A percentile compares a stretch with the other conserved stretches of the same genome.
Conservation (phyloP, 1,140 invertebrate species). For the Zaprionus lachaisei region DNA sequence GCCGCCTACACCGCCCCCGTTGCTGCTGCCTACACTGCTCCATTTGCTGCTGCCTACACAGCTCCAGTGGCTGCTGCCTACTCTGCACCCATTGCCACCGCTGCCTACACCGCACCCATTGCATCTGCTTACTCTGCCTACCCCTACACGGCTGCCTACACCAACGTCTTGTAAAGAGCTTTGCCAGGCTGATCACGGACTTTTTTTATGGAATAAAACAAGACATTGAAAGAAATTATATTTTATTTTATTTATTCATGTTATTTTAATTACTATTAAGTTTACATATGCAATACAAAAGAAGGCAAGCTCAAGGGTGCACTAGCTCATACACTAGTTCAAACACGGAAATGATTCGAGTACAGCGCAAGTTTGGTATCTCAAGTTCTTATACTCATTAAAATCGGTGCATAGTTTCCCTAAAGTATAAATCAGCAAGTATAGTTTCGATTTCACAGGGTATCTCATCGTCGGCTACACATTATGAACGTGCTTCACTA, state of each 20-base stretch:
- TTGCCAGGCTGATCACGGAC: background rate
- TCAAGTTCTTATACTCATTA: too few species aligned
- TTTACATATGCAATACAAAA: too few species aligned
- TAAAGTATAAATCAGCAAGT: too few species aligned
- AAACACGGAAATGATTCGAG: fast-evolving
- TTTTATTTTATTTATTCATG: background rate
- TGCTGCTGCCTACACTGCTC: conserved; percentile 60
- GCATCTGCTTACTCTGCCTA: conserved; percentile 59
- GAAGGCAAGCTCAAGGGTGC: too few species aligned
- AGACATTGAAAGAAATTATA: conserved; percentile 20
- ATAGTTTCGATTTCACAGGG: too few species aligned
- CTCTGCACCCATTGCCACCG: conserved; percentile 52
- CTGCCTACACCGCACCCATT: conserved; percentile 42
- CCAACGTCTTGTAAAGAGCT: conserved; percentile 58
- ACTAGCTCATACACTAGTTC: too few species aligned
- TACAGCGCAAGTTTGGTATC: too few species aligned
- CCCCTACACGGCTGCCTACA: conserved; percentile 58
- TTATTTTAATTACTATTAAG: background rate
- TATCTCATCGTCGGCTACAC: too few species aligned
- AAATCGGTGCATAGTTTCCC: too few species aligned
- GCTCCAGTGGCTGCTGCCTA: conserved; percentile 61
- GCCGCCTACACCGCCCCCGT: conserved; percentile 46
- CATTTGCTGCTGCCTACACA: conserved; percentile 59
- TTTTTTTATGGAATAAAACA: conserved; percentile 32
- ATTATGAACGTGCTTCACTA: too few species aligned